Base-by-base conservation (phyloP, 2,888 invertebrate species). In the Calameuta idolon region DNA sequence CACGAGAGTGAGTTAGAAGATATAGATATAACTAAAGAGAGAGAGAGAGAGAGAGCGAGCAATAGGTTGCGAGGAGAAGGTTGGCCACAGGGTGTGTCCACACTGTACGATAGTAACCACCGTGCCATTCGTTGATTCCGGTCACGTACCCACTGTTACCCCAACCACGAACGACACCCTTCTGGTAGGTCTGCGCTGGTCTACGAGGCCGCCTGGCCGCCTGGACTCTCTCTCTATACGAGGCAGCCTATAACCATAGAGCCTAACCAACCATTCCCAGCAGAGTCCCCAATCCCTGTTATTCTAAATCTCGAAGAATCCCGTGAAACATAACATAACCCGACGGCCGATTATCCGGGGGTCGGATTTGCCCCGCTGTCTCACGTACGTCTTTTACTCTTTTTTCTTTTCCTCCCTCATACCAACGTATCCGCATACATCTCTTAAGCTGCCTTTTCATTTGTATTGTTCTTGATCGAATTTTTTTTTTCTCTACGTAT, bases 111-210 rank as follows among this genome's bases (percentile, higher is more conserved):
- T 31, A 71, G 34, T 71, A 31, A 71, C 55, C 55, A 55, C 55
- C 9, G 55, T 55, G 9, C 9, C 55, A 55, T 55, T 55, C 55
- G 55, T 55, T 55, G 69, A 82, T 81, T 79, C 81, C 73, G 76
- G 80, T 81, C 82, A 82, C 82, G 82, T 81, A 79, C 69, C 73
- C 68, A 76, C 79, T 73, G 76, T 75, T 77, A 78, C 79, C 74
- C 76, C 34, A 37, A 82, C 71, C 71, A 34, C 71, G 33, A 34
- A 12, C 71, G 71, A 34, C 33, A 71, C 71, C 33, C 71, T 71
- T 55, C 55, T 55, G 23, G 55, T 55, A 23, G 55, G 23, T 55
- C 55, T 55, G 55, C 15, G 23, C 55, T 23, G 9, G 23, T 55
- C 23, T 55, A 9, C 23, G 15, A 40, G 35, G 34, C 11, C 34